Evolutionary conservation across 2,113 vertebrate species (phyloP).

Genomic region (Ceuthmochares aereus): DNA sequence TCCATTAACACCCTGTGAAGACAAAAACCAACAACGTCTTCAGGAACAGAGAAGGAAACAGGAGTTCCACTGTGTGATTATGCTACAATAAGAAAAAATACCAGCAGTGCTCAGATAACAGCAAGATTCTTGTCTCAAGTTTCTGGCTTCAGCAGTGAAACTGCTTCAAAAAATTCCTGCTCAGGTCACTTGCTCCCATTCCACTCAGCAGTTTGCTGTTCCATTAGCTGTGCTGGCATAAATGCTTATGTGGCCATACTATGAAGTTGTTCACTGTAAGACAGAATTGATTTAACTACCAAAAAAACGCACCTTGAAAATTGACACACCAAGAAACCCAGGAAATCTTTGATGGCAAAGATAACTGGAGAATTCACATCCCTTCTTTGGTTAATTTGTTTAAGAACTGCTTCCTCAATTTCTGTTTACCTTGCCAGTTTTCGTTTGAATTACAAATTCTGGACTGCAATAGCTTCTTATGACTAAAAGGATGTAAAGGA

Average conservation of each 20-base stretch:
- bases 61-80: neutral
- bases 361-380: neutral
- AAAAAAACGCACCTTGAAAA: neutral
- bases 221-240: fast-evolving
- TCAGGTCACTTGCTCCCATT: neutral
- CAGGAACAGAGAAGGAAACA: neutral
- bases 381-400: neutral
- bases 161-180: neutral
- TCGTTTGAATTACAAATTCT: neutral
- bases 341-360: neutral
- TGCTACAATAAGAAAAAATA: neutral
- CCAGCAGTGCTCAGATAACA: neutral
- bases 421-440: neutral
- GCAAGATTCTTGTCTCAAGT: neutral
- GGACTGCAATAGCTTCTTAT: neutral
- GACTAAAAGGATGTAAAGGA: neutral
- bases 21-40: neutral
- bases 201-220: neutral
- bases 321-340: neutral
- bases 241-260: neutral
- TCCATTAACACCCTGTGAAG: constrained; percentile 87
- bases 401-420: neutral
- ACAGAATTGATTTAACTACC: neutral
- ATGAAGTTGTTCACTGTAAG: neutral
- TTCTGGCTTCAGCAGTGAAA: neutral